Evolutionary conservation across 2,888 invertebrate species (phyloP).

Genomic region (Stenoptilia bipunctidactyla): DNA sequence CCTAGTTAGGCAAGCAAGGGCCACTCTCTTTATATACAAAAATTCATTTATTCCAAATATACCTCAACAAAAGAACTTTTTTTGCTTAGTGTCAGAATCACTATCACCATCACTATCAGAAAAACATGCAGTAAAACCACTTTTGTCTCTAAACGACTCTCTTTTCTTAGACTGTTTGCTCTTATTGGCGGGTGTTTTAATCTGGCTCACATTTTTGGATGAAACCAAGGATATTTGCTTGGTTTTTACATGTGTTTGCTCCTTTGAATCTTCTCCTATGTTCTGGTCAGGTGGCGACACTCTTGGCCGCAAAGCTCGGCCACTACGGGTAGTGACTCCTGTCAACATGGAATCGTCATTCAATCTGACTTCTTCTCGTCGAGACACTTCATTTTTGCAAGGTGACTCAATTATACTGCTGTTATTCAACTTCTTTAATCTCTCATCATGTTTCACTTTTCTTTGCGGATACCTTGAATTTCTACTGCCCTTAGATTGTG

Average conservation of each 20-base stretch:
- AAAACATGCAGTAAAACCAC: constrained; percentile 54
- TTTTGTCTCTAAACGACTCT: constrained; percentile 42
- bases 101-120: constrained; percentile 57
- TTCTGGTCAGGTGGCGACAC: too few relatives aligned
- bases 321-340: constrained; percentile 26
- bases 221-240: too few relatives aligned
- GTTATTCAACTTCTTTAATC: constrained; percentile 14
- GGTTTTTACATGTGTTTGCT: too few relatives aligned
- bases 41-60: neutral
- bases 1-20: too few relatives aligned
- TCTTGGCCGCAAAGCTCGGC: constrained; percentile 16
- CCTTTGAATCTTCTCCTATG: too few relatives aligned
- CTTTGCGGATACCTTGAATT: constrained; percentile 48
- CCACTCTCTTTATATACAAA: too few relatives aligned
- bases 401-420: constrained; percentile 12
- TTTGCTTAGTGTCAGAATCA: constrained; percentile 36
- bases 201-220: too few relatives aligned
- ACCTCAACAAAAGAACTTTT: constrained; percentile 45
- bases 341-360: too few relatives aligned
- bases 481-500: constrained; percentile 34
- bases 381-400: neutral
- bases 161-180: constrained; percentile 17
- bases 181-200: too few relatives aligned
- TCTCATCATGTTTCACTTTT: constrained; percentile 23
- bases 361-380: too few relatives aligned